These are phyloP conservation scores for Netelia virgata DNA, from an alignment of 2,888 invertebrate genomes.

Conservation along the genomic window DNA sequence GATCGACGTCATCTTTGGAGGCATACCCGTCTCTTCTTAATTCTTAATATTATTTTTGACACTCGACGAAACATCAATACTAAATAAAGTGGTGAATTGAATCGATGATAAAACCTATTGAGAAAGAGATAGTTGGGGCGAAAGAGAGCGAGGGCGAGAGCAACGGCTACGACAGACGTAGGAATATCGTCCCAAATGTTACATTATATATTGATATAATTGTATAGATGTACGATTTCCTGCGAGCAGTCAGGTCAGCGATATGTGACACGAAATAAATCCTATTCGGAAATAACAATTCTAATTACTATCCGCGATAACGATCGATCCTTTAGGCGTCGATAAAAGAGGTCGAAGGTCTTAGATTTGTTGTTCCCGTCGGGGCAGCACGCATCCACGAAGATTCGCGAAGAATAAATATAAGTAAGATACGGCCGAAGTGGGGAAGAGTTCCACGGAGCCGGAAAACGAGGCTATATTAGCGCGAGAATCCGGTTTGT, in stretches of 20 bases:
- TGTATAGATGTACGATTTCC: conserved; percentile 33
- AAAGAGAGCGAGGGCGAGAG: neutral
- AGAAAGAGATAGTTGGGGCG: too few relatives aligned
- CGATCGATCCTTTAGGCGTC: neutral
- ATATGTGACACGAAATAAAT: conserved; percentile 56
- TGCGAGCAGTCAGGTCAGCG: conserved; percentile 3
- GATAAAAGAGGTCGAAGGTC: neutral
- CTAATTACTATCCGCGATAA: neutral
- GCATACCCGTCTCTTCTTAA: conserved; percentile 37
- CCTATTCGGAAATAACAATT: conserved; percentile 21
- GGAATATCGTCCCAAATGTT: conserved; percentile 25
- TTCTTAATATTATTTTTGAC: neutral
- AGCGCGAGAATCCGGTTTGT: too few relatives aligned
- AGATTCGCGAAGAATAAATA: too few relatives aligned
- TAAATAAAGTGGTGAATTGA: neutral
- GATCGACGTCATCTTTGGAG: conserved; percentile 68
- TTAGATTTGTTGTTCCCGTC: too few relatives aligned
- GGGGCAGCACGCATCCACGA: too few relatives aligned
- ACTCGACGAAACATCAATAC: neutral
- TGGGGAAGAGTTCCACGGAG: too few relatives aligned
- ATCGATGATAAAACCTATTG: neutral
- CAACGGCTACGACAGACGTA: neutral
- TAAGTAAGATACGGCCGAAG: too few relatives aligned
- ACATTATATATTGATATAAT: conserved; percentile 26
- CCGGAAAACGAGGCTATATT: too few relatives aligned